These are phyloP conservation scores for Linurgus olivaceus DNA, from an alignment of 2,797 vertebrate species.

Conservation along the genomic window DNA sequence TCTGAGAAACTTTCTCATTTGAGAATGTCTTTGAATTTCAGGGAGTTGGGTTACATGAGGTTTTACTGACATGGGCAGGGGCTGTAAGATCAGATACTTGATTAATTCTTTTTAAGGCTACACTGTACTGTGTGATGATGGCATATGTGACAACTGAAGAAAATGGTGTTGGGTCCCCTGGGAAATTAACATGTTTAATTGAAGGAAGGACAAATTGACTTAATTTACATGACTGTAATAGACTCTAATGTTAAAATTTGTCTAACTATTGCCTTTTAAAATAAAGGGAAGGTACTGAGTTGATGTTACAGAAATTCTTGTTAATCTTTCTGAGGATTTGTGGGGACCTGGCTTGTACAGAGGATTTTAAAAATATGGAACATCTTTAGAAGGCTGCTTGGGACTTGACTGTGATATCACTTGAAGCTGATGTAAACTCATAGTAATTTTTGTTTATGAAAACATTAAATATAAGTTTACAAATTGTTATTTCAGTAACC, in stretches of 20 bases:
- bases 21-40: background rate
- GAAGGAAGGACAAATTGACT: conserved; percentile 35
- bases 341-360: background rate
- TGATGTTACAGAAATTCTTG: background rate
- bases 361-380: background rate
- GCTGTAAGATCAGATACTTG: background rate
- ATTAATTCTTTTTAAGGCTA: background rate
- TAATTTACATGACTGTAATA: conserved; percentile 30
- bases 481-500: background rate
- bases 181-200: conserved; percentile 59
- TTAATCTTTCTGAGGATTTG: background rate
- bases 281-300: background rate
- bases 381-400: background rate
- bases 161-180: conserved; percentile 39
- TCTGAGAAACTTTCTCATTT: background rate
- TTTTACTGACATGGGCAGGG: background rate
- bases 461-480: background rate
- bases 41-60: background rate
- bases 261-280: background rate
- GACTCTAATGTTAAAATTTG: background rate
- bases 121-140: background rate
- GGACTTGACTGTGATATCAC: background rate
- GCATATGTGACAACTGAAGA: background rate
- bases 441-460: background rate
- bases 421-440: background rate